Base-by-base conservation (phyloP, 2,797 vertebrate species). In the Enteromius anoplus region DNA sequence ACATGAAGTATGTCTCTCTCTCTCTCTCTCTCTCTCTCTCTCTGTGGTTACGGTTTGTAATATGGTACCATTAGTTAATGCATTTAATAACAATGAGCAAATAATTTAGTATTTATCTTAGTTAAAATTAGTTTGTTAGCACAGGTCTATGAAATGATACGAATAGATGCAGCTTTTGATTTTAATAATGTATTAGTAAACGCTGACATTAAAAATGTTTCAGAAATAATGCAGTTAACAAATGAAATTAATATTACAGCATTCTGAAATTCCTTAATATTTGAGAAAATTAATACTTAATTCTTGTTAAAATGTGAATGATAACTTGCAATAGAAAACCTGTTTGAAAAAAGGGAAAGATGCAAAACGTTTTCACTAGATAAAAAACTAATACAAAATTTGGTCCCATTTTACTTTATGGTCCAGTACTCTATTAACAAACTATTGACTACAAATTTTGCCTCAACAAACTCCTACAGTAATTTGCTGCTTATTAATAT, bases 101-200 rank as follows among this genome's bases (percentile, higher is more conserved):
- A 64, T 21, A 4, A 34, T 3, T 34, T 65, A 34, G 62, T 37
- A n/a, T 14, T 42, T 45, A 69, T 70, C 5, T 45, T 68, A 40
- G 34, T 40, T 40, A n/a, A 47, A 17, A n/a, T 70, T 9, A 26
- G 19, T 53, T n/a, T 55, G 62, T 34, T 34, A 34, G 60, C 26
- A 34, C 29, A 65, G n/a, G 37, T 42, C 42, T 12, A 70, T 45
- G 12, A 45, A 45, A 68, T 12, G 2, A 62, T 62, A 42, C 12
- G 12, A 40, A 40, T 5, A 23, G 11, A 69, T 68, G 7, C 5
- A 23, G 0, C 2, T 45, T 23, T 69, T 45, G n/a, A 23, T 45
- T 69, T 42, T 7, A 42, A 69, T 69, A n/a, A 23, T 42, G 10
- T 47, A 70, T 26, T 70, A 15, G 37, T 69, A 69, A 69, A 70